A percentile compares a stretch with the other conserved stretches of the same genome.
These are phyloP conservation scores for Fistularia commersonii DNA, from an alignment of 2,797 vertebrate species.

Conservation along the genomic window DNA sequence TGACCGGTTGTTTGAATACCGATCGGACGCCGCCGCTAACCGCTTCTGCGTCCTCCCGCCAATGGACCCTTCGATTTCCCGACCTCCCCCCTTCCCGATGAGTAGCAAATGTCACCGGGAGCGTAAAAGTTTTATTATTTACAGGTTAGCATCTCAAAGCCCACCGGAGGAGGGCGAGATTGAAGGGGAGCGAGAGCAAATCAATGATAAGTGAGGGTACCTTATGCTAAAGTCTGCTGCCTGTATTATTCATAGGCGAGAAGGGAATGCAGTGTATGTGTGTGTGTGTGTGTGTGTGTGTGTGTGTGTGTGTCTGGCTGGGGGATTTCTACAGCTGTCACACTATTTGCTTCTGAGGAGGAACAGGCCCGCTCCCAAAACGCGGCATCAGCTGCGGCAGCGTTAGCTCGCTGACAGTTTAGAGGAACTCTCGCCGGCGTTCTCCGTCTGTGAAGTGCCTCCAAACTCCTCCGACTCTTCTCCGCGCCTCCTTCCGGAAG, in stretches of 20 bases:
- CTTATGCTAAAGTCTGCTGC: slow-evolving; percentile 61
- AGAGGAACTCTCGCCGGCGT: slow-evolving; percentile 43
- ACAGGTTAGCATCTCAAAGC: slow-evolving; percentile 65
- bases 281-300: slow-evolving; percentile 24
- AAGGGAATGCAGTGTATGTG: slow-evolving; percentile 31
- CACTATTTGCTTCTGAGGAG: slow-evolving; percentile 50
- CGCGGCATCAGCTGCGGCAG: slow-evolving; percentile 41
- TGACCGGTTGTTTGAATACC: slow-evolving; percentile 38
- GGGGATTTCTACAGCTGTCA: slow-evolving; percentile 70
- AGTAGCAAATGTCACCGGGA: slow-evolving; percentile 61
- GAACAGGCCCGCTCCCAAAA: slow-evolving; percentile 54
- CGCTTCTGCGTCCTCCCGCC: too few relatives aligned
- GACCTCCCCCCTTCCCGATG: slow-evolving; percentile 24
- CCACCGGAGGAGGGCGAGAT: slow-evolving; percentile 24
- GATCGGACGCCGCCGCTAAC: slow-evolving; percentile 35
- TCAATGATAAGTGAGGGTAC: slow-evolving; percentile 65
- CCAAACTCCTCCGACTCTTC: slow-evolving; percentile 46
- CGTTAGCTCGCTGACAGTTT: slow-evolving; percentile 55
- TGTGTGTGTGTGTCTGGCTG: slow-evolving; percentile 26
- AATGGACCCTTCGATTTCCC: slow-evolving; percentile 10
- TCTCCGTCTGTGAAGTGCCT: slow-evolving; percentile 52
- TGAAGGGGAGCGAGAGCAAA: slow-evolving; percentile 43
- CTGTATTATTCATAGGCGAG: slow-evolving; percentile 74
- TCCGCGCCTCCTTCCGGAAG: slow-evolving; percentile 11
- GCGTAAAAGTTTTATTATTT: slow-evolving; percentile 69